phyloP scores from a whole-genome alignment of 2,797 vertebrate species.

The Helarctos malayanus region DNA sequence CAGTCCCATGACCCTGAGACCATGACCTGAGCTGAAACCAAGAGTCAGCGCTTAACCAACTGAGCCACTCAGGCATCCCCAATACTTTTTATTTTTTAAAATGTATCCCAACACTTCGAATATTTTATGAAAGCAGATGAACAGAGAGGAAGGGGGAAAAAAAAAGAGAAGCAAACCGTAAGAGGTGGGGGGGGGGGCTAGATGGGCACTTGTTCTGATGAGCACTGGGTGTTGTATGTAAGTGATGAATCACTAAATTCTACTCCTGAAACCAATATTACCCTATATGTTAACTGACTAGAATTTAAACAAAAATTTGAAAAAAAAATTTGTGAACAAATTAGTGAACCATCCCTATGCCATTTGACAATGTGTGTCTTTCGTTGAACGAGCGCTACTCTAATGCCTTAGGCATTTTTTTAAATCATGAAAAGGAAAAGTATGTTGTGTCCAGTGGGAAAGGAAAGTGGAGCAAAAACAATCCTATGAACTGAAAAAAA shows the following conservation, averaged over 20 bases:
- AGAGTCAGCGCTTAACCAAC: background rate
- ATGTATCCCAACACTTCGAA: slow-evolving; percentile 8
- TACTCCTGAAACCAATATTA: background rate
- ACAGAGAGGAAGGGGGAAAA: background rate
- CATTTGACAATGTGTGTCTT: background rate
- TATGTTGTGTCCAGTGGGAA: background rate
- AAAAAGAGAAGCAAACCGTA: background rate
- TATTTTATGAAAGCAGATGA: slow-evolving; percentile 12
- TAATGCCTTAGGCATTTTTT: background rate
- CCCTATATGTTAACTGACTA: background rate
- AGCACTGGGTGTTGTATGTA: background rate
- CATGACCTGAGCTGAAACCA: background rate
- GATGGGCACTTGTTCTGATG: background rate
- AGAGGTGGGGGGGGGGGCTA: background rate
- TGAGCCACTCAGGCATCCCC: background rate
- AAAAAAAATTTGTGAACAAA: slow-evolving; percentile 16
- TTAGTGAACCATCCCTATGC: background rate
- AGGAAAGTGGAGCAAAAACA: background rate
- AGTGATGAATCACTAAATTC: background rate
- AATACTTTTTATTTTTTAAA: background rate
- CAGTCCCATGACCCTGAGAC: background rate
- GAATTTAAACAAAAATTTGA: background rate
- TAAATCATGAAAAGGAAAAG: slow-evolving; percentile 3
- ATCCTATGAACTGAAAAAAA: slow-evolving; percentile 5
- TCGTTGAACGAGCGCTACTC: background rate